phyloP scores from a whole-genome alignment of 2,797 vertebrate species.

The Semaprochilodus insignis region DNA sequence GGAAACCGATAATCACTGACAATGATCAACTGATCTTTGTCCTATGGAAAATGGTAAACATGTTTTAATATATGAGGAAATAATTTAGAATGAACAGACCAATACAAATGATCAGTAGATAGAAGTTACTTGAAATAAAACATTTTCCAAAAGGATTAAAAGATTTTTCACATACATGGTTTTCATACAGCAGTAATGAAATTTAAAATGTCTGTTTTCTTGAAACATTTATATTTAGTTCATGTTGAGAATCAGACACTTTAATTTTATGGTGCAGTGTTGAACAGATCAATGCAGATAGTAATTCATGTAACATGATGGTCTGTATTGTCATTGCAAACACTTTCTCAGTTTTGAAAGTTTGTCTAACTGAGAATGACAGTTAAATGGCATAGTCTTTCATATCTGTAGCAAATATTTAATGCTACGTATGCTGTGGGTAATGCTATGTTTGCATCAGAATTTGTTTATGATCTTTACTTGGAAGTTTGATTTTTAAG shows the following conservation, averaged over 20 bases:
- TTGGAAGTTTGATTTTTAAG: neutral
- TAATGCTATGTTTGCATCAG: neutral
- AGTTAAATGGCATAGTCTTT: neutral
- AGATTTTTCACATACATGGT: too few relatives aligned
- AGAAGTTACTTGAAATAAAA: too few relatives aligned
- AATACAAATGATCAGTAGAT: too few relatives aligned
- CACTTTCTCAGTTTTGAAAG: neutral
- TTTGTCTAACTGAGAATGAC: neutral
- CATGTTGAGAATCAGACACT: neutral
- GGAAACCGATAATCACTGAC: too few relatives aligned
- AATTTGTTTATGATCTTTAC: neutral
- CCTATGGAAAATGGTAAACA: too few relatives aligned
- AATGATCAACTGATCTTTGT: too few relatives aligned
- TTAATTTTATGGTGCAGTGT: too few relatives aligned
- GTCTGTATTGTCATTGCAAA: neutral
- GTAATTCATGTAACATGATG: slow-evolving; percentile 2
- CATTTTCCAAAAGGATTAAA: too few relatives aligned
- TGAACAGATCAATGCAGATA: slow-evolving; percentile 5
- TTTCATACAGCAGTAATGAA: too few relatives aligned
- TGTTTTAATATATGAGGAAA: too few relatives aligned
- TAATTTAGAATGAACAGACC: too few relatives aligned
- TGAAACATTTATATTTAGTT: neutral
- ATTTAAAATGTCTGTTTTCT: too few relatives aligned
- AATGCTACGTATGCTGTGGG: neutral
- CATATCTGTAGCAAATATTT: neutral